A percentile compares a stretch with the other conserved stretches of the same genome.
phyloP scores from a whole-genome alignment of 2,797 vertebrate genomes.

The Vipera latastei region DNA sequence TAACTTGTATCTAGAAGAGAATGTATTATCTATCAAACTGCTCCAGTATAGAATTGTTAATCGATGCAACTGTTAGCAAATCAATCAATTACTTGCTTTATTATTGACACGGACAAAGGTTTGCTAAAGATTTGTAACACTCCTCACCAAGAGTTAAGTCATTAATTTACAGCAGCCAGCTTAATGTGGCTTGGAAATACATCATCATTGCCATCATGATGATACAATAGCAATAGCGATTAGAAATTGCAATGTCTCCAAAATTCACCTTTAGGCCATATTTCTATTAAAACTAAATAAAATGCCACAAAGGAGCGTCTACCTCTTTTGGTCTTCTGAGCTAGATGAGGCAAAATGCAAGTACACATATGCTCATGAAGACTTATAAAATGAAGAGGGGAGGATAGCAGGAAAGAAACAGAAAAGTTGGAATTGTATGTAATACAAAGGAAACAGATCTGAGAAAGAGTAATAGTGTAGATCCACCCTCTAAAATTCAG shows the following conservation, averaged over 20 bases:
- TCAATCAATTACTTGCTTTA: conserved; percentile 51
- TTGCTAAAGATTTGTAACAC: conserved; percentile 33
- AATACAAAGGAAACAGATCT: not conserved
- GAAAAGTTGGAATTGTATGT: not conserved
- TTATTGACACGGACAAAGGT: conserved; percentile 53
- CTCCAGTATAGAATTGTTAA: conserved; percentile 48
- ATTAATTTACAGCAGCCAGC: conserved; percentile 55
- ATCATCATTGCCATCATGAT: conserved; percentile 4
- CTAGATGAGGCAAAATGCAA: not conserved
- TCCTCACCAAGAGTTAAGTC: conserved; percentile 56
- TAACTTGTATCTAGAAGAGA: not conserved
- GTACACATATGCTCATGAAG: not conserved
- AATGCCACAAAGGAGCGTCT: not conserved
- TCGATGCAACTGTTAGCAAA: conserved; percentile 46
- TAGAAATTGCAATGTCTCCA: not conserved
- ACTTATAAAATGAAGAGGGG: not conserved
- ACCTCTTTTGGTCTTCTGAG: not conserved
- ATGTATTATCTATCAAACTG: conserved; percentile 47
- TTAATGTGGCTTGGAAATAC: conserved; percentile 51
- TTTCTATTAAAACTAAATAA: not conserved
- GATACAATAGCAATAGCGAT: not conserved
- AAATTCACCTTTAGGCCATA: not conserved
- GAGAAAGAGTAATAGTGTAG: not conserved
- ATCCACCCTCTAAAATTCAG: not conserved
- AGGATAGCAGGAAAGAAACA: not conserved